phyloP scores from a whole-genome alignment of 1,140 invertebrate genomes.

The Dryas iulia region DNA sequence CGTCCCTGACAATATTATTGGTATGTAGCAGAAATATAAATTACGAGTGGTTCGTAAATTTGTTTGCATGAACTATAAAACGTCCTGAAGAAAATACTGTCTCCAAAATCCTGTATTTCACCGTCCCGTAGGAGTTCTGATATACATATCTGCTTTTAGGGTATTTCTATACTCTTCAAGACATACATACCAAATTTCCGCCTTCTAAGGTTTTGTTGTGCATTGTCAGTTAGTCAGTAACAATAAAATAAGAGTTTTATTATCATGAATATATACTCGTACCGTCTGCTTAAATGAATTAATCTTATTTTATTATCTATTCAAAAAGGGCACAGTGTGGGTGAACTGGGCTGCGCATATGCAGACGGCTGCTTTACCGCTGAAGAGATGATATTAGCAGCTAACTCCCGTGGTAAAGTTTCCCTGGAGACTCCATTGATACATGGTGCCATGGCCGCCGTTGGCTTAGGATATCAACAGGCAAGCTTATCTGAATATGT shows the following conservation, averaged over 20 bases:
- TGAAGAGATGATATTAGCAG: constrained; percentile 88
- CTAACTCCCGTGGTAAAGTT: constrained; percentile 89
- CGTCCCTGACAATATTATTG: constrained; percentile 87
- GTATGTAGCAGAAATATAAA: constrained; percentile 19
- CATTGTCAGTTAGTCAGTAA: too few species aligned
- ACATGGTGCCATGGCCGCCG: constrained; percentile 88
- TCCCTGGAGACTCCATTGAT: constrained; percentile 87
- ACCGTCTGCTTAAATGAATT: background rate
- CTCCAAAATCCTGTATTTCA: too few species aligned
- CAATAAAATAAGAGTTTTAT: too few species aligned
- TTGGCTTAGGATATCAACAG: constrained; percentile 81
- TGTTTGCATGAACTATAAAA: too few species aligned
- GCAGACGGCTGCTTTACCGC: constrained; percentile 90
- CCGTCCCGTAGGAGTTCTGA: too few species aligned
- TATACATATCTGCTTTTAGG: too few species aligned
- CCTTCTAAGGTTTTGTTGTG: too few species aligned
- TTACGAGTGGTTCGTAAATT: too few species aligned
- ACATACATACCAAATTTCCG: too few species aligned
- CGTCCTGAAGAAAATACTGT: too few species aligned
- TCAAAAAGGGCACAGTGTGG: constrained; percentile 84
- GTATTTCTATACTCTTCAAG: too few species aligned
- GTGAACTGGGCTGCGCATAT: constrained; percentile 91
- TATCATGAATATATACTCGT: too few species aligned
- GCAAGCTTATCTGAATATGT: constrained; percentile 30
- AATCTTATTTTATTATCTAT: background rate